These are phyloP conservation scores for Enteromius anoplus DNA, from an alignment of 2,797 vertebrate species.

Conservation along the genomic window DNA sequence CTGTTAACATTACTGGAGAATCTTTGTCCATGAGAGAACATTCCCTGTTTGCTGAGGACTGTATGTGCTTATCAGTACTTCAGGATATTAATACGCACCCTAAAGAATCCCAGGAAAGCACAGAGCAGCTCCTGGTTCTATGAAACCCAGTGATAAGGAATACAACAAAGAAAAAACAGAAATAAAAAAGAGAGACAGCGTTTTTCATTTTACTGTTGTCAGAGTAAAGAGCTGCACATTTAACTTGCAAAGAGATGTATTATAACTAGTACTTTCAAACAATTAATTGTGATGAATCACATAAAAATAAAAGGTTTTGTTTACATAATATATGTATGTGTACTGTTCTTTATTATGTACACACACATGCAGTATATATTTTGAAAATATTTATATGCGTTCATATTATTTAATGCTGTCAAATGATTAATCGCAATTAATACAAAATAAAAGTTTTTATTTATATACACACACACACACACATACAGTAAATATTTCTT, in stretches of 20 bases:
- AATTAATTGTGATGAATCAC: too few species aligned
- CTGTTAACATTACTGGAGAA: neutral
- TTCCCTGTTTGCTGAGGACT: neutral
- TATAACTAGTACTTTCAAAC: neutral
- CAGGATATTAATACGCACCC: neutral
- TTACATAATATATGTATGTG: too few species aligned
- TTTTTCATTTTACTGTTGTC: conserved; percentile 11
- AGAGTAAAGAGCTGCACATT: conserved; percentile 61
- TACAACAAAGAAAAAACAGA: conserved; percentile 49
- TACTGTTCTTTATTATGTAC: too few species aligned
- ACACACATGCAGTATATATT: too few species aligned
- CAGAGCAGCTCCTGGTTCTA: conserved; percentile 1
- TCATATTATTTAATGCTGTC: too few species aligned
- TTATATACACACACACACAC: too few species aligned
- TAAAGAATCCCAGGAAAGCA: conserved; percentile 12
- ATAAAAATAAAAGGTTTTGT: too few species aligned
- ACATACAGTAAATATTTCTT: too few species aligned
- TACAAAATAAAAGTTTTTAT: too few species aligned
- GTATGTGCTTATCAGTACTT: neutral
- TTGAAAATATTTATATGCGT: too few species aligned
- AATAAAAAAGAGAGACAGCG: conserved; percentile 42
- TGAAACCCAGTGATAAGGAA: conserved; percentile 17
- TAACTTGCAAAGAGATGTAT: conserved; percentile 52
- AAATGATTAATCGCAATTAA: too few species aligned
- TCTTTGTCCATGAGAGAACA: neutral